These are phyloP conservation scores for Proctacanthus coquilletti DNA, from an alignment of 1,140 invertebrate species.

Conservation along the genomic window DNA sequence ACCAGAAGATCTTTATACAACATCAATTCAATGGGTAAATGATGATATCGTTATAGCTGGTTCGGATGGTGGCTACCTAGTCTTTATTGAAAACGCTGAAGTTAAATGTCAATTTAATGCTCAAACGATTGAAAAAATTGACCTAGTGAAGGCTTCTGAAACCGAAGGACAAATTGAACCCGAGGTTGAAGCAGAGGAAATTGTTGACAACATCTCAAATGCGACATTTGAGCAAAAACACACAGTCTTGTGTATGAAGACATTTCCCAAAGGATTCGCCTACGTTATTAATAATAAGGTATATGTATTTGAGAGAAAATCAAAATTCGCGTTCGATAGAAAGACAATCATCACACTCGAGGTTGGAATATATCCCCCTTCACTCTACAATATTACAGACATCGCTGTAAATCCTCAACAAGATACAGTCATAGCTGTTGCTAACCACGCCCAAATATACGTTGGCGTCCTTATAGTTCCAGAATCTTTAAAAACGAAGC, in stretches of 20 bases:
- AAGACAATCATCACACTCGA: constrained; percentile 37
- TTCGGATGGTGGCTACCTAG: constrained; percentile 47
- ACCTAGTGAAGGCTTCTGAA: constrained; percentile 29
- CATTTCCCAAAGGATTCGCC: constrained; percentile 39
- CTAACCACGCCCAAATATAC: constrained; percentile 43
- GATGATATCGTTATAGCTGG: constrained; percentile 54
- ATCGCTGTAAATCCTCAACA: constrained; percentile 34
- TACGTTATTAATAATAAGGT: constrained; percentile 40
- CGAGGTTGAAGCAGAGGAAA: constrained; percentile 9
- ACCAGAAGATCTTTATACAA: constrained; percentile 48
- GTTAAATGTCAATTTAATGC: constrained; percentile 42
- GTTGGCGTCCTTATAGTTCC: constrained; percentile 35
- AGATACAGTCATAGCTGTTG: constrained; percentile 38
- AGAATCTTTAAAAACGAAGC: constrained; percentile 25
- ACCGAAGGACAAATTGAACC: constrained; percentile 16
- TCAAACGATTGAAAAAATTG: constrained; percentile 30
- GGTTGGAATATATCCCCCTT: constrained; percentile 20
- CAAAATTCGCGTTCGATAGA: constrained; percentile 36
- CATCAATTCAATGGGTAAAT: constrained; percentile 47
- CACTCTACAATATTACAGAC: constrained; percentile 32
- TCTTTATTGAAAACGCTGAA: constrained; percentile 60
- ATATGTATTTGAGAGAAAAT: constrained; percentile 41
- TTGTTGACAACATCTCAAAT: no score
- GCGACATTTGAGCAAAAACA: no score
- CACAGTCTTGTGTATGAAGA: constrained; percentile 35